phyloP scores from a whole-genome alignment of 2,113 vertebrate species.

The Sander lucioperca region DNA sequence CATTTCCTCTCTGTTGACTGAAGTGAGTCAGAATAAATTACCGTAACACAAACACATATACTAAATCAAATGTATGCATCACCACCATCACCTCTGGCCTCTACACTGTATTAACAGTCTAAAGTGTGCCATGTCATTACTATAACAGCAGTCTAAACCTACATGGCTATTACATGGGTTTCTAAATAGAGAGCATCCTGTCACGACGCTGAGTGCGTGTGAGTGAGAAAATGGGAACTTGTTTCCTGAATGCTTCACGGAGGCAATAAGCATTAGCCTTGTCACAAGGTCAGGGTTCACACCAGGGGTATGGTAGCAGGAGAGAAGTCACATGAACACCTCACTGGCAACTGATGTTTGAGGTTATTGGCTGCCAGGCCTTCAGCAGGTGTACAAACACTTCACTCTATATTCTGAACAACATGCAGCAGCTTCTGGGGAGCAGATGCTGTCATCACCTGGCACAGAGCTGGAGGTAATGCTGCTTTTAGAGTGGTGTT shows the following conservation, averaged over 20 bases:
- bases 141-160: constrained; percentile 31
- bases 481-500: neutral
- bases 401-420: constrained; percentile 36
- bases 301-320: constrained; percentile 35
- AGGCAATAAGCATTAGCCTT: constrained; percentile 55
- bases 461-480: constrained; percentile 33
- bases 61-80: constrained; percentile 57
- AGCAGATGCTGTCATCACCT: constrained; percentile 60
- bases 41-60: constrained; percentile 47
- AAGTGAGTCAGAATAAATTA: constrained; percentile 74
- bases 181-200: constrained; percentile 60
- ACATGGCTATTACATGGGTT: constrained; percentile 44
- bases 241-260: constrained; percentile 49
- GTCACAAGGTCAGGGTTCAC: constrained; percentile 67
- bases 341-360: constrained; percentile 34
- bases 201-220: constrained; percentile 43
- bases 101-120: constrained; percentile 42
- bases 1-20: constrained; percentile 53
- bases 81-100: constrained; percentile 43
- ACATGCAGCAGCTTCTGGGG: constrained; percentile 47
- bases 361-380: constrained; percentile 50
- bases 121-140: constrained; percentile 44
- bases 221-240: constrained; percentile 51
- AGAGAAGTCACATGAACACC: constrained; percentile 48
- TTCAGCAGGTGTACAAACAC: constrained; percentile 74